Evolutionary conservation across 2,113 vertebrate species (phyloP).

Genomic region (Peromyscus polionotus): DNA sequence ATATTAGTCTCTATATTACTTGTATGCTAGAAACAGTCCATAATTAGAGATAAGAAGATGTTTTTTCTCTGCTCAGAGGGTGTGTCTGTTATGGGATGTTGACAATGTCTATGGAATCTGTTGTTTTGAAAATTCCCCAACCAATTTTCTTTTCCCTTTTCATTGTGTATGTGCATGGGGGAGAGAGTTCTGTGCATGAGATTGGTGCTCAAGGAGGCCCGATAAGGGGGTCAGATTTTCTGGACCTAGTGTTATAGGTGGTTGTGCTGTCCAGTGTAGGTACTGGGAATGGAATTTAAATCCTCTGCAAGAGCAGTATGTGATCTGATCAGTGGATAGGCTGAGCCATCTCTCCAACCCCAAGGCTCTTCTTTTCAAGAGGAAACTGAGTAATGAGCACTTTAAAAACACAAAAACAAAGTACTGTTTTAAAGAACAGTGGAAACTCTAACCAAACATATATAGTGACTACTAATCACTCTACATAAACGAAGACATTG

Average conservation of each 20-base stretch:
- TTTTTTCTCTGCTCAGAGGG: background rate
- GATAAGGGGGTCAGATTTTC: background rate
- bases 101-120: background rate
- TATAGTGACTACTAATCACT: background rate
- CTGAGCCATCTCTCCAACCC: background rate
- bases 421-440: background rate
- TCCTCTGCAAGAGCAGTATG: background rate
- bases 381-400: background rate
- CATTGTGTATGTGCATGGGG: background rate
- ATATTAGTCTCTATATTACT: background rate
- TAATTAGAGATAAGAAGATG: background rate
- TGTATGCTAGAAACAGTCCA: background rate
- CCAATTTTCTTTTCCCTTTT: background rate
- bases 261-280: background rate
- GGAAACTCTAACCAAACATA: background rate
- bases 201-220: background rate
- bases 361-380: background rate
- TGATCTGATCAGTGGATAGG: background rate
- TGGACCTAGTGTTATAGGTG: background rate
- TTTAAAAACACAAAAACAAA: background rate
- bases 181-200: background rate
- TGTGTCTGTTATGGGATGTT: constrained; percentile 1
- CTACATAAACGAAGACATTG: background rate
- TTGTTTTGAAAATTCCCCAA: background rate
- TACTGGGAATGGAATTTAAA: background rate